phyloP scores from a whole-genome alignment of 2,113 vertebrate species.

The Paratilapia polleni region DNA sequence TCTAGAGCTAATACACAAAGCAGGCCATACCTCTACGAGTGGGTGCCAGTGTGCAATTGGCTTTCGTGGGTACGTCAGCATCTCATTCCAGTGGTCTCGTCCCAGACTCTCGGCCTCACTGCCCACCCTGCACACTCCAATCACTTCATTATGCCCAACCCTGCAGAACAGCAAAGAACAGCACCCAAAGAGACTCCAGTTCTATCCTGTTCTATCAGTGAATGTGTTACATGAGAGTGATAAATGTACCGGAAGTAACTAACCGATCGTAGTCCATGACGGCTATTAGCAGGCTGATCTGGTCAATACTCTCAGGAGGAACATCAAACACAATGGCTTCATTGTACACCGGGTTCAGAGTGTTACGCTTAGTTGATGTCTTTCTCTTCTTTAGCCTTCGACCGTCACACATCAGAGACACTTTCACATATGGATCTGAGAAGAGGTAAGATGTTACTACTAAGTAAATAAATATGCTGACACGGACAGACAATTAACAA shows the following conservation, averaged over 20 bases:
- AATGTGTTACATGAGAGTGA: rapidly evolving
- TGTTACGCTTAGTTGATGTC: slow-evolving; percentile 98
- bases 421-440: slow-evolving; percentile 97
- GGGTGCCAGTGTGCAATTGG: slow-evolving; percentile 97
- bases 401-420: slow-evolving; percentile 97
- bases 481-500: not conserved
- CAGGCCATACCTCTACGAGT: slow-evolving; percentile 88
- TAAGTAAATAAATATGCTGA: not conserved
- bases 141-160: slow-evolving; percentile 98
- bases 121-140: slow-evolving; percentile 96
- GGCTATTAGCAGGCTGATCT: slow-evolving; percentile 96
- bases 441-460: not conserved
- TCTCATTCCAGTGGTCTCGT: slow-evolving; percentile 97
- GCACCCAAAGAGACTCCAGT: not conserved
- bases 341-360: slow-evolving; percentile 97
- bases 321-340: slow-evolving; percentile 99
- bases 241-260: slow-evolving; percentile 31
- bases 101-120: slow-evolving; percentile 92
- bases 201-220: not conserved
- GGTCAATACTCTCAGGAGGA: slow-evolving; percentile 97
- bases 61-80: slow-evolving; percentile 94
- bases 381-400: slow-evolving; percentile 97
- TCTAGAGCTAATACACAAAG: not conserved
- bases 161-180: slow-evolving; percentile 76
- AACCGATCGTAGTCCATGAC: slow-evolving; percentile 99